Evolutionary conservation across 2,797 vertebrate genomes (phyloP).

Genomic region (Anisognathus igniventris): DNA sequence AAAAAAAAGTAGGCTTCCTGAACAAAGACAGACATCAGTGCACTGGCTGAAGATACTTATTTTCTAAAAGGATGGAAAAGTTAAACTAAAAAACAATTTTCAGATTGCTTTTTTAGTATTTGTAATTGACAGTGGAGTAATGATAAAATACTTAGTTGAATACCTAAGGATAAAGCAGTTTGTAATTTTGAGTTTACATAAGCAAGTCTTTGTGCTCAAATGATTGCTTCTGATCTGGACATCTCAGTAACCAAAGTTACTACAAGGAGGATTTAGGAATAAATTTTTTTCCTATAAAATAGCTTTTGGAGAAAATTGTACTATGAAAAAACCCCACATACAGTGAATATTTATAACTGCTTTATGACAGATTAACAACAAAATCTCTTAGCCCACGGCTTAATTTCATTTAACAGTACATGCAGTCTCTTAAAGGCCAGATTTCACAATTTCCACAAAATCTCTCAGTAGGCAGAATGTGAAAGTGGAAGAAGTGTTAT

Average conservation of each 20-base stretch:
- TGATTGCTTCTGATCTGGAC: not conserved
- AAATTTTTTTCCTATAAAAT: not conserved
- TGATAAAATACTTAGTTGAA: not conserved
- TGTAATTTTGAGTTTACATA: not conserved
- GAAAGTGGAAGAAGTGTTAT: not conserved
- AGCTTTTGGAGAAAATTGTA: not conserved
- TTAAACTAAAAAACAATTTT: not conserved
- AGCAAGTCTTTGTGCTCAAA: not conserved
- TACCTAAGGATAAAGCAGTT: not conserved
- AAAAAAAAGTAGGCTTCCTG: not conserved
- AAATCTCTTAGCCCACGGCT: not conserved
- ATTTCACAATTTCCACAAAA: not conserved
- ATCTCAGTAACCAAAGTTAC: not conserved
- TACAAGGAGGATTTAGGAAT: not conserved
- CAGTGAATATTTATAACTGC: not conserved
- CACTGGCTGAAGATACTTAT: not conserved
- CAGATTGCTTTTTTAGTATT: not conserved
- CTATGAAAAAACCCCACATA: not conserved
- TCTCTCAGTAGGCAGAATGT: not conserved
- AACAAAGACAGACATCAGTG: not conserved
- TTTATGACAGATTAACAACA: not conserved
- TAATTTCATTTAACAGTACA: not conserved
- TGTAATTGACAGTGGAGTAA: rapidly evolving
- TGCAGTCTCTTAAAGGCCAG: not conserved
- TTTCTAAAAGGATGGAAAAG: not conserved